Conservation (phyloP, 1,140 invertebrate genomes). For the Holotrichia oblita region DNA sequence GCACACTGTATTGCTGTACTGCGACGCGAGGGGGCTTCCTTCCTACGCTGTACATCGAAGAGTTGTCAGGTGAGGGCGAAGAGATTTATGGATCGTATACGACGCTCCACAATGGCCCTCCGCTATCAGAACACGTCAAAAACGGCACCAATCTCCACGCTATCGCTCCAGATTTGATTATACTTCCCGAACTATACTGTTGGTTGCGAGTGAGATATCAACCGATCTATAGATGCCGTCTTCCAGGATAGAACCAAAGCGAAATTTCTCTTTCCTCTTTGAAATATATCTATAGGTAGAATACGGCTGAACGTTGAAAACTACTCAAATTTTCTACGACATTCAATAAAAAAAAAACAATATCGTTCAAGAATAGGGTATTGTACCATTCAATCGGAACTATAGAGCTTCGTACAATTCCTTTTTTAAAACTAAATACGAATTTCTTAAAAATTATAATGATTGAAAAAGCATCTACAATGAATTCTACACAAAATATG, state of each 20-base stretch:
- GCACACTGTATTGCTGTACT: constrained; percentile 18
- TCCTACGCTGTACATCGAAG: neutral
- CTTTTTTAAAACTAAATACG: too few species aligned
- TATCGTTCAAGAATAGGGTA: too few species aligned
- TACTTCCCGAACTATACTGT: neutral
- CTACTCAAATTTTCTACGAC: neutral
- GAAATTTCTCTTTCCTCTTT: neutral
- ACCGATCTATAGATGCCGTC: neutral
- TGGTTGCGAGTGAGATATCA: constrained; percentile 7
- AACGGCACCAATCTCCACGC: constrained; percentile 8
- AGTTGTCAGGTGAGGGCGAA: constrained; percentile 26
- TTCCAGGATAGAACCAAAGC: neutral
- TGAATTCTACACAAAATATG: too few species aligned
- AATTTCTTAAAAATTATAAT: too few species aligned
- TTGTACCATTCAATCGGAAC: too few species aligned
- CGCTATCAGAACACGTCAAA: neutral
- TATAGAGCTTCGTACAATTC: too few species aligned
- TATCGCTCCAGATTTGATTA: constrained; percentile 23
- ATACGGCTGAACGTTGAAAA: neutral
- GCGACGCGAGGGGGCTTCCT: neutral
- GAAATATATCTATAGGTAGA: constrained; percentile 17
- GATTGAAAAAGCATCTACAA: too few species aligned
- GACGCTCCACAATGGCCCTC: constrained; percentile 31
- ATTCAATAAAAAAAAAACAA: too few species aligned
- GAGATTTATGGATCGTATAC: constrained; percentile 20